Conservation (phyloP, 2,113 vertebrate genomes). For the Centropus bengalensis region DNA sequence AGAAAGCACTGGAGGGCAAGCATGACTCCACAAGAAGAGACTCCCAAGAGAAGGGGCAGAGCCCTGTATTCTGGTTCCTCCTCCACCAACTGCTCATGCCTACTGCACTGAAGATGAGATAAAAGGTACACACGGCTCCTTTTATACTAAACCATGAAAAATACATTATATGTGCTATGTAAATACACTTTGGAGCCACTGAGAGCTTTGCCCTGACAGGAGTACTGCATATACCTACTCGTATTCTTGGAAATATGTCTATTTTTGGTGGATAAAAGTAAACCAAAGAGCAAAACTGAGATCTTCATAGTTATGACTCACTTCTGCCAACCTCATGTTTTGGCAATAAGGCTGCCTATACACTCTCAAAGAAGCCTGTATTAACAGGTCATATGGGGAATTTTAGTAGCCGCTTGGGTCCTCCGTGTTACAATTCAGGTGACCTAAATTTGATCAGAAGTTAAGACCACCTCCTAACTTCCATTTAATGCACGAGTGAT, state of each 20-base stretch:
- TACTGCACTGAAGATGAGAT: conserved; percentile 19
- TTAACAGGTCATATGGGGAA: conserved; percentile 10
- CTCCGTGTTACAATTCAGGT: neutral
- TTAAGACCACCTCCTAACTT: neutral
- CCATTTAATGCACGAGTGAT: neutral
- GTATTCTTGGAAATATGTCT: conserved; percentile 46
- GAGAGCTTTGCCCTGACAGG: conserved; percentile 62
- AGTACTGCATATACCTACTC: conserved; percentile 34
- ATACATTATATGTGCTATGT: conserved; percentile 6
- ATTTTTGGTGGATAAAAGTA: conserved; percentile 49
- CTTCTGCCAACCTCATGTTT: conserved; percentile 41
- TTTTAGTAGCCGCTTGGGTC: neutral
- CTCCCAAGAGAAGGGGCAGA: neutral
- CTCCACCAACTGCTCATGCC: conserved; percentile 16
- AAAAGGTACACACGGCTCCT: neutral
- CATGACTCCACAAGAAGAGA: conserved; percentile 30
- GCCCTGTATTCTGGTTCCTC: neutral
- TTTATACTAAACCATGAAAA: neutral
- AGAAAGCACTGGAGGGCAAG: conserved; percentile 29
- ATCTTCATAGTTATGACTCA: conserved; percentile 54
- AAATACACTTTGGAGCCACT: conserved; percentile 21
- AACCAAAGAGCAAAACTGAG: conserved; percentile 44
- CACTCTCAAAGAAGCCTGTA: conserved; percentile 46
- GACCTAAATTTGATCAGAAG: neutral
- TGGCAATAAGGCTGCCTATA: conserved; percentile 12